These are phyloP conservation scores for Creontiades dilutus DNA, from an alignment of 2,888 invertebrate species.

Conservation along the genomic window DNA sequence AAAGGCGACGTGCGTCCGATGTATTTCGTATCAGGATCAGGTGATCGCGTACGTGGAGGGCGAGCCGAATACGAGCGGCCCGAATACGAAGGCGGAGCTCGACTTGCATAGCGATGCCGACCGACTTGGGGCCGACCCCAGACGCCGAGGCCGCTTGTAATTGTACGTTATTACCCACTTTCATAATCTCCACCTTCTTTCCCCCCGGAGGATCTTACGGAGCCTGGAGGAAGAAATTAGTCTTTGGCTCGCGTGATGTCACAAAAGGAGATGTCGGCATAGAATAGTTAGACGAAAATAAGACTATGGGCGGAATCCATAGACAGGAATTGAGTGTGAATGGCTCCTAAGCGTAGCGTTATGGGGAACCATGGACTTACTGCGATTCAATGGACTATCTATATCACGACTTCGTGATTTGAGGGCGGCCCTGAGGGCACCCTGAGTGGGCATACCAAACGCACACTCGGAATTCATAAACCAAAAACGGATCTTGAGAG, in stretches of 20 bases:
- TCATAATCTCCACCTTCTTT: neutral
- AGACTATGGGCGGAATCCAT: no score
- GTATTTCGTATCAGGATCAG: conserved; percentile 18
- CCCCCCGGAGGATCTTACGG: conserved; percentile 3
- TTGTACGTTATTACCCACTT: conserved; percentile 34
- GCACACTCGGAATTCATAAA: no score
- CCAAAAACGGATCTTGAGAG: no score
- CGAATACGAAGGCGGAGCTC: conserved; percentile 4
- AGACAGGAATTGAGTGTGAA: no score
- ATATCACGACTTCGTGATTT: no score
- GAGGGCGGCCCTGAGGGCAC: no score
- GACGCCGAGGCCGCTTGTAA: conserved; percentile 35
- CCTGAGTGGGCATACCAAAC: no score
- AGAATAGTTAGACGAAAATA: no score
- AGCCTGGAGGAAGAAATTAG: neutral
- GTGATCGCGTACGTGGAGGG: conserved; percentile 1
- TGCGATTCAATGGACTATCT: no score
- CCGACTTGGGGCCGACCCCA: conserved; percentile 4
- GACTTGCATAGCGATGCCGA: conserved; percentile 42
- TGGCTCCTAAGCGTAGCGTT: no score
- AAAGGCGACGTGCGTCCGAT: neutral
- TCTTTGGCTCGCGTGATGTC: neutral
- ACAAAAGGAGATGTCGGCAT: no score
- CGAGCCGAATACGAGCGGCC: neutral
- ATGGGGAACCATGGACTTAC: no score